A percentile compares a stretch with the other conserved stretches of the same genome.
Conservation (phyloP, 37 sponge, comb jelly and placozoan species). For the Mnemiopsis leidyi region DNA sequence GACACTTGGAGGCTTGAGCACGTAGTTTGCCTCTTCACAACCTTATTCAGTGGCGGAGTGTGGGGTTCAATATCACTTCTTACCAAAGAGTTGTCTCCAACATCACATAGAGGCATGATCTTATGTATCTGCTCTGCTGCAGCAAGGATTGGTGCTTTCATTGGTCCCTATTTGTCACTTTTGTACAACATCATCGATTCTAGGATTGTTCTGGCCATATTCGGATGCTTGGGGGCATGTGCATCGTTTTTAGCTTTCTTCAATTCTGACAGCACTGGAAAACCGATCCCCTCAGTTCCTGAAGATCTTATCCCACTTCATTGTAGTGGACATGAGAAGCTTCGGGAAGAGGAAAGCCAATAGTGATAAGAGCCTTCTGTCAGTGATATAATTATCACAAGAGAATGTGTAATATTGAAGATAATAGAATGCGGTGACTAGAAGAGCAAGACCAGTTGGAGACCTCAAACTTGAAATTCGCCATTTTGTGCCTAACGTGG, state of each 20-base stretch:
- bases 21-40: neutral
- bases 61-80: neutral
- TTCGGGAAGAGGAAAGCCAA: neutral
- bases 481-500: too few relatives aligned
- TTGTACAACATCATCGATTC: neutral
- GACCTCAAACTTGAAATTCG: too few relatives aligned
- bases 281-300: neutral
- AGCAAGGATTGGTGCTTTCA: slow-evolving; percentile 7
- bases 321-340: neutral
- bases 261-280: neutral
- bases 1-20: neutral
- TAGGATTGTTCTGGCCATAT: neutral
- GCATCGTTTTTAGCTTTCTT: neutral
- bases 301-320: neutral
- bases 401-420: too few relatives aligned
- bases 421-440: too few relatives aligned
- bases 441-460: too few relatives aligned
- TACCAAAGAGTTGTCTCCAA: neutral
- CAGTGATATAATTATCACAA: neutral
- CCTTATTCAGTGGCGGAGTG: neutral
- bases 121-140: neutral
- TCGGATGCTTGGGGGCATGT: neutral
- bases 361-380: neutral
- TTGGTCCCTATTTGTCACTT: slow-evolving; percentile 5
- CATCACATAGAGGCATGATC: slow-evolving; percentile 28